Base-by-base conservation (phyloP, 2,113 vertebrate species). In the Psittacara wagleri region DNA sequence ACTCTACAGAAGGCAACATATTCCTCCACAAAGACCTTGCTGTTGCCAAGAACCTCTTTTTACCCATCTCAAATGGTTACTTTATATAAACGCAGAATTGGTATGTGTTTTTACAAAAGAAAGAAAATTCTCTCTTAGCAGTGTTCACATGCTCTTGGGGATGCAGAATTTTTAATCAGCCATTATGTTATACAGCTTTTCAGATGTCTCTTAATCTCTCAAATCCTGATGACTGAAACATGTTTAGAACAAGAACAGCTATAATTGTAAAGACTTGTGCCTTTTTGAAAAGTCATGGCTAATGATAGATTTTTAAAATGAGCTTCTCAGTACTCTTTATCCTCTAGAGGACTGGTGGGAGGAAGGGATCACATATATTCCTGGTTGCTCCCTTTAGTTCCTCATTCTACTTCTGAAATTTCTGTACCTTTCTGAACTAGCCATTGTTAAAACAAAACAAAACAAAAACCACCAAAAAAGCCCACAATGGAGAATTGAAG, bases 241-340 rank as follows among this genome's bases (percentile, higher is more conserved):
- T 29, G 64, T 84, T 92, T 95, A 91, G 91, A 91, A 75, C 55
- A 94, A 88, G 80, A 83, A 85, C 28, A 79, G n/a, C 77, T 95
- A 92, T 73, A 91, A 79, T 29, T 86, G 69, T 82, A 61, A 85
- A 77, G 77, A 69, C 46, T 78, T 93, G 48, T 78, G 57, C 66
- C 73, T 91, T 89, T 92, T 54, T 52, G 51, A 94, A 96, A 96
- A 96, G 52, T 90, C 83, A 86, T 62, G 27, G 64, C 81, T 94
- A 95, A 97, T 84, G 74, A 89, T 13, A 94, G 69, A 49, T 89
- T 86, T 91, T 95, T 41, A 13, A 93, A 92, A 80, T 46, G 27
- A 94, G 76, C 35, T 91, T 68, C 51, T 75, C 0, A 0, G 51
- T 84, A 59, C 49, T 88, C 70, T 91, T 31, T 54, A 95, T 68